Percentiles rank a stretch among this genome's conserved stretches.
Evolutionary conservation across 2,113 vertebrate species (phyloP).

Genomic region (Sciurus niger): DNA sequence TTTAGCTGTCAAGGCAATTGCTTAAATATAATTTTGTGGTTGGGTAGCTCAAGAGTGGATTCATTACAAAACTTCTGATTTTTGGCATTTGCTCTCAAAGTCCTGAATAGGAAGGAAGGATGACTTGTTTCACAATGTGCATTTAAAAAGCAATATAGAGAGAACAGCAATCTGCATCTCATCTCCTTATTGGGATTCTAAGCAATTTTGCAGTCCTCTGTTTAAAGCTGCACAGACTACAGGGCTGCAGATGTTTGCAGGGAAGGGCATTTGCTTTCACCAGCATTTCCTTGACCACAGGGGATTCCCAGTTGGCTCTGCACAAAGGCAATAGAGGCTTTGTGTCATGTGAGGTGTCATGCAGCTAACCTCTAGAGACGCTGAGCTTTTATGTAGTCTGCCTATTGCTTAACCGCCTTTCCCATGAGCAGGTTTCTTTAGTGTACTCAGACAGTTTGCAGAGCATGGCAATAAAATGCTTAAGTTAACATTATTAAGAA

Average conservation of each 20-base stretch:
- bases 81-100: conserved; percentile 61
- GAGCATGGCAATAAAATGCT: conserved; percentile 73
- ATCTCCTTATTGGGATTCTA: conserved; percentile 57
- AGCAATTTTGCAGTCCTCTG: not conserved
- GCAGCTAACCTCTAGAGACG: conserved; percentile 55
- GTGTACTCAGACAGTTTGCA: conserved; percentile 68
- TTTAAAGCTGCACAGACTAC: not conserved
- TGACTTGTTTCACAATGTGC: not conserved
- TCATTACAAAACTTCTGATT: conserved; percentile 70
- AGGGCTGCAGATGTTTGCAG: conserved; percentile 59
- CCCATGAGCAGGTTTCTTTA: conserved; percentile 71
- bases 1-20: conserved; percentile 70
- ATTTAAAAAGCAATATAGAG: conserved; percentile 28
- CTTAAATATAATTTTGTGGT: conserved; percentile 79
- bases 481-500: conserved; percentile 84
- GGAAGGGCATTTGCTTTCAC: conserved; percentile 67
- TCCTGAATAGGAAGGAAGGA: conserved; percentile 43
- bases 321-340: conserved; percentile 66
- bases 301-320: conserved; percentile 65
- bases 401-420: conserved; percentile 29
- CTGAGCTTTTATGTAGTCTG: conserved; percentile 36
- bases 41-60: conserved; percentile 69
- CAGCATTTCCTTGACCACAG: conserved; percentile 65
- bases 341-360: conserved; percentile 57
- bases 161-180: conserved; percentile 32